Base-by-base conservation (phyloP, 2,113 vertebrate species). In the Xenopus laevis region DNA sequence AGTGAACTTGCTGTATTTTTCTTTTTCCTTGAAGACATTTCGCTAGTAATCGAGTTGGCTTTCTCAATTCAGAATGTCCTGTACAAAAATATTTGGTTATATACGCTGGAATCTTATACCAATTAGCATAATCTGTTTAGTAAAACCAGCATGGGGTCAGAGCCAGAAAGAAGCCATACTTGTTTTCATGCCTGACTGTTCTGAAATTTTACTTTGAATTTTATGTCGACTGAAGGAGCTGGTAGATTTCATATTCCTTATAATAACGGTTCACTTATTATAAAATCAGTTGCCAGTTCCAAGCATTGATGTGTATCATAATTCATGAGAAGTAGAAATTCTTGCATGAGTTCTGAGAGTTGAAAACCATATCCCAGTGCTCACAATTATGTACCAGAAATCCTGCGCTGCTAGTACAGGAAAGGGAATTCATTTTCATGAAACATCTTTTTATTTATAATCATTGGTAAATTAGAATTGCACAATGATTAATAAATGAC, bases 251-350 rank as follows among this genome's bases (percentile, higher is more conserved):
- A 64, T 40, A 64, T 64, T 64, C 61, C 61, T 44, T 40, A 40
- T 64, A 33, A 63, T 63, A 63, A 63, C 33, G 61, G 27, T 63
- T 63, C 61, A 63, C 30, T 64, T 40, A 63, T 63, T 63, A 63
- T 63, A 63, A 63, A 63, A 40, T 10, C 13, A 16, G 61, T 44
- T 63, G 23, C 27, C 15, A 63, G 61, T 30, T 40, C 23, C 33
- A 63, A 33, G 23, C 61, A 40, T 16, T 63, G 61, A 63, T 63
- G 61, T 63, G 61, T 40, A 63, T 16, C 61, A 63, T 63, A 63
- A 8, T 63, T 40, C 16, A 40, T 63, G 61, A 63, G 27, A 63
- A 13, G 13, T 63, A 63, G 27, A 63, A 63, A 63, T 23, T 13
- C 61, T 63, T 63, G 61, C 20, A 27, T 63, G 30, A 33, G 13